Evolutionary conservation across 2,888 invertebrate species (phyloP).

Genomic region (Rotaria sp.): DNA sequence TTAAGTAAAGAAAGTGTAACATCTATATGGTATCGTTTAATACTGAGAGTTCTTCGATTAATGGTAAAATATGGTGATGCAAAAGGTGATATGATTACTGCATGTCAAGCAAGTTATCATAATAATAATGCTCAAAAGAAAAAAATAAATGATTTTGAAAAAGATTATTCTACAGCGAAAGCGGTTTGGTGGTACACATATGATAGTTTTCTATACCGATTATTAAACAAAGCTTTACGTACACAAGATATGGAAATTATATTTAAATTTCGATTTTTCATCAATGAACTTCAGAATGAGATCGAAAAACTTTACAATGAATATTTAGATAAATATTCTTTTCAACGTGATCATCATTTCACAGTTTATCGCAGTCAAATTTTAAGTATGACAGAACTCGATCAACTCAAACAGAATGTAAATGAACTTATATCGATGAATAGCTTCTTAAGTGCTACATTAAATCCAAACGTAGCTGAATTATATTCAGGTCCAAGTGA

Average conservation of each 20-base stretch:
- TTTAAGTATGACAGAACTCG: neutral
- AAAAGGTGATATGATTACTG: neutral
- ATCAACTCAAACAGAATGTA: neutral
- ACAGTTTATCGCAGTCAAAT: neutral
- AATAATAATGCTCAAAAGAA: neutral
- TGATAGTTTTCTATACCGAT: neutral
- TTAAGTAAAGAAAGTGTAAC: neutral
- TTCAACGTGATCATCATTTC: neutral
- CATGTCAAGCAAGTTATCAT: neutral
- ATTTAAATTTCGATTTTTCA: conserved; percentile 22
- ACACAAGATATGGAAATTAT: conserved; percentile 13
- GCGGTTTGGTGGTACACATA: neutral
- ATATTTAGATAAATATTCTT: neutral
- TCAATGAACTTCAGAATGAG: neutral
- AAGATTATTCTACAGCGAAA: neutral
- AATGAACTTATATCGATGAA: conserved; percentile 3
- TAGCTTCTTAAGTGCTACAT: neutral
- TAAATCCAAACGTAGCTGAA: neutral
- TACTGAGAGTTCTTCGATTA: neutral
- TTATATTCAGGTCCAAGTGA: neutral
- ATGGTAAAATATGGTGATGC: neutral
- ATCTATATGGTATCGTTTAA: neutral
- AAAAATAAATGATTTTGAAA: neutral
- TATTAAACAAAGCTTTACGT: neutral
- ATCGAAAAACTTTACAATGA: neutral